These are phyloP conservation scores for Burhinus oedicnemus DNA, from an alignment of 2,113 vertebrate species.

Conservation along the genomic window DNA sequence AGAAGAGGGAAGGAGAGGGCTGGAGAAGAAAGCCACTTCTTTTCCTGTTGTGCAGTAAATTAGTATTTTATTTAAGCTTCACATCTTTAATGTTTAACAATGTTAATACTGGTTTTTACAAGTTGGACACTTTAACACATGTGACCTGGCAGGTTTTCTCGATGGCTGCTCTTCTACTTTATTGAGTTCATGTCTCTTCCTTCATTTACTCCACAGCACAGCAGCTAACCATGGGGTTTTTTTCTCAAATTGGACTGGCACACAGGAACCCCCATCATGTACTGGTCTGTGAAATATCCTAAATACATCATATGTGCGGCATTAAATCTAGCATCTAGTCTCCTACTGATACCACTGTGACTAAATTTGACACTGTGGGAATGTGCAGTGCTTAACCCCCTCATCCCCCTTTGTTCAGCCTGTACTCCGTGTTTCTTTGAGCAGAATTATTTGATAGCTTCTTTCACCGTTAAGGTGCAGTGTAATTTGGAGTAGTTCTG, in stretches of 20 bases:
- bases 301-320: no score
- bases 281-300: background rate
- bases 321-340: background rate
- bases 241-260: background rate
- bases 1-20: background rate
- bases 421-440: rapidly evolving
- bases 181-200: background rate
- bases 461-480: background rate
- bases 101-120: background rate
- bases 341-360: background rate
- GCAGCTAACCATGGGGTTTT: background rate
- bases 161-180: background rate
- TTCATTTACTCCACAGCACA: background rate
- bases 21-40: background rate
- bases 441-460: background rate
- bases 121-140: background rate
- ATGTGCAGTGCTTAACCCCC: rapidly evolving
- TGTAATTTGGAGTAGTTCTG: background rate
- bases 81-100: background rate
- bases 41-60: background rate
- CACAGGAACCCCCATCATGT: background rate
- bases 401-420: background rate
- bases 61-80: background rate
- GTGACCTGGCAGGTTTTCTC: background rate
- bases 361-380: rapidly evolving